Evolutionary conservation across 2,797 vertebrate species (phyloP), one percentile per base, ranked within the genome.

Genomic region (Gymnoscopelus microlampas): DNA sequence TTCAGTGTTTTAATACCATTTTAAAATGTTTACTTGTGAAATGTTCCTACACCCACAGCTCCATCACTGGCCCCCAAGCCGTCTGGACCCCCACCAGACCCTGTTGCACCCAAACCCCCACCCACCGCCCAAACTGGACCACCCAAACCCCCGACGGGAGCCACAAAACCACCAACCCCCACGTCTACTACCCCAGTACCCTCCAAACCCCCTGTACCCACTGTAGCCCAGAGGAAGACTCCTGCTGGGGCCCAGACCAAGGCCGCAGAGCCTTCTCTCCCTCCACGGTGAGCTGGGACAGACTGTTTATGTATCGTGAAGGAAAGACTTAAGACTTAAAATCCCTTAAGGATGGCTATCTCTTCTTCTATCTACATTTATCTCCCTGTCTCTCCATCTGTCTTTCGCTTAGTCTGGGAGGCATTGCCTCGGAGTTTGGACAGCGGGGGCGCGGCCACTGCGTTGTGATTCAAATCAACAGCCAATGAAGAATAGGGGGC

Each of bases 211-310:
- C 1, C 67, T 0, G 76, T 24, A 10, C 85, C 80, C 0, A 76
- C 87, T 48, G 81, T 82, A 0, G 73, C 81, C 4, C 57, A 69
- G 50, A 91, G 87, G 82, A 92, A 77, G 57, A 56, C 68, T 35
- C 53, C 85, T 1, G 32, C 85, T 1, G 26, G 56, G 2, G 32
- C 29, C 29, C 78, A 61, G 15, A 63, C 54, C 66, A 83, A 88
- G 3, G 5, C 53, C 39, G 50, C 85, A 0, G 81, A 88, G 12
- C 82, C 91, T 15, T 24, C 82, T 53, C 85, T 84, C 0, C 89
- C 87, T 0, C 82, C 87, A 1, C 81, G 91, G 93, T 94, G 63
- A 77, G 63, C 47, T 14, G 12, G 15, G 11, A 23, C 55, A 49
- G 44, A 23, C 4, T 8, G 47, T 24, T 6, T 35, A 44, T 29